These are phyloP conservation scores for Oncorhynchus gorbuscha DNA, from an alignment of 2,113 vertebrate species.

Conservation along the genomic window DNA sequence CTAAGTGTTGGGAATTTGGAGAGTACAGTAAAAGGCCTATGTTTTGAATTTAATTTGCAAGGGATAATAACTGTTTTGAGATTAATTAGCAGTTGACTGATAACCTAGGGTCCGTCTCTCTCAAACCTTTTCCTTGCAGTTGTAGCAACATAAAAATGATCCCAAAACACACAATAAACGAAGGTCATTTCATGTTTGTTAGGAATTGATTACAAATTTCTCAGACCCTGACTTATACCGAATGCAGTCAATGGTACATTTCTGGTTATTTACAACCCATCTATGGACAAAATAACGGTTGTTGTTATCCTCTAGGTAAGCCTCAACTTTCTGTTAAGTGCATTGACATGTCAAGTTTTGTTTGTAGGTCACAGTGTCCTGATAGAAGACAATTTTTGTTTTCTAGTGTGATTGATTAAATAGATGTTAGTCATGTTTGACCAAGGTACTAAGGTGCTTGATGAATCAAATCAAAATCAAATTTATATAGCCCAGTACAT, in stretches of 20 bases:
- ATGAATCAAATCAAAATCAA: no score
- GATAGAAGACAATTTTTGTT: conserved; percentile 26
- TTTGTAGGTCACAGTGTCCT: conserved; percentile 50
- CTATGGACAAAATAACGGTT: background rate
- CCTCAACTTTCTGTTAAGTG: conserved; percentile 49
- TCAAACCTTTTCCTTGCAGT: no score
- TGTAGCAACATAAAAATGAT: background rate
- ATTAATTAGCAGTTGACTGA: no score
- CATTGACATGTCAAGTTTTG: conserved; percentile 46
- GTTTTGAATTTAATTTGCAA: no score
- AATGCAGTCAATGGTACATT: conserved; percentile 45
- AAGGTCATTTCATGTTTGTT: conserved; percentile 44
- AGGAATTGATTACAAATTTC: conserved; percentile 43
- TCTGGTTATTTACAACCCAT: conserved; percentile 46
- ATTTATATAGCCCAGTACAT: no score
- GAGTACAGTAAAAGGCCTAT: no score
- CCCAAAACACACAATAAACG: conserved; percentile 6
- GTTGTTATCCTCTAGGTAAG: background rate
- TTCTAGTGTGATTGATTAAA: background rate
- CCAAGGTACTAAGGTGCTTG: no score
- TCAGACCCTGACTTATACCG: conserved; percentile 59
- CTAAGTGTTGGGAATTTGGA: no score
- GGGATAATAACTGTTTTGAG: no score
- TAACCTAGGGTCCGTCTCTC: no score
- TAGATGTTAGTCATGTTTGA: background rate